Base-by-base conservation (phyloP, 2,113 vertebrate genomes). In the Tricholaema leucomelas region DNA sequence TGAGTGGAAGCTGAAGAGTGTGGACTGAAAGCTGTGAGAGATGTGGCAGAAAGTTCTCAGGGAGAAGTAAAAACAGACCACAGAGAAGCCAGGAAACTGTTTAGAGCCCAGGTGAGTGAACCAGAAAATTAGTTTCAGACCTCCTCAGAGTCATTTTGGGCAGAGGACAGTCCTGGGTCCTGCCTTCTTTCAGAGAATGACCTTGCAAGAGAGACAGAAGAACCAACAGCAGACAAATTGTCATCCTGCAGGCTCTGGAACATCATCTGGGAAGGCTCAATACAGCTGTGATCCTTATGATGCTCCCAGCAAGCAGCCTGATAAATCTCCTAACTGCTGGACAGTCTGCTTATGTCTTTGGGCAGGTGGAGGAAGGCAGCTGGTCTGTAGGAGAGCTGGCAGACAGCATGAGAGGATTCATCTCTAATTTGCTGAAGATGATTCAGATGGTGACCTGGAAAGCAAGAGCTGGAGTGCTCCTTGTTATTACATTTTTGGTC, bases 1-100 rank as follows among this genome's bases (percentile, higher is more conserved):
- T 97, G 97, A 93, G 97, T 98, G 98, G 98, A 98, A 96, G 96
- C 97, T 96, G 56, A 98, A 97, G 96, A 98, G 96, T 92, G 97
- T 97, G 97, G 98, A 96, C 97, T 98, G 90, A 97, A 98, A 97
- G 97, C 98, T 85, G 95, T 98, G 97, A 97, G 96, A 97, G 97
- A 98, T 95, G 96, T 97, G 81, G 98, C 96, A 73, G 98, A 98
- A 97, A 97, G 96, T 3, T 33, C 50, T 65, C 25, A n/a, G 20
- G 5, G 9, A 42, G 50, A 44, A 19, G 15, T 28, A n/a, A 70
- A 58, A 35, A 71, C 9, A 25, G 42, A 44, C 4, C 42, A 58
- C 1, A 4, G 10, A 44, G 36, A 15, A 46, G 7, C 18, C 28
- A n/a, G 19, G 54, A 10, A 61, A n/a, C 28, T 58, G 20, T 30